Evolutionary conservation across 2,888 invertebrate species (phyloP).

Genomic region (Agrotis ipsilon): DNA sequence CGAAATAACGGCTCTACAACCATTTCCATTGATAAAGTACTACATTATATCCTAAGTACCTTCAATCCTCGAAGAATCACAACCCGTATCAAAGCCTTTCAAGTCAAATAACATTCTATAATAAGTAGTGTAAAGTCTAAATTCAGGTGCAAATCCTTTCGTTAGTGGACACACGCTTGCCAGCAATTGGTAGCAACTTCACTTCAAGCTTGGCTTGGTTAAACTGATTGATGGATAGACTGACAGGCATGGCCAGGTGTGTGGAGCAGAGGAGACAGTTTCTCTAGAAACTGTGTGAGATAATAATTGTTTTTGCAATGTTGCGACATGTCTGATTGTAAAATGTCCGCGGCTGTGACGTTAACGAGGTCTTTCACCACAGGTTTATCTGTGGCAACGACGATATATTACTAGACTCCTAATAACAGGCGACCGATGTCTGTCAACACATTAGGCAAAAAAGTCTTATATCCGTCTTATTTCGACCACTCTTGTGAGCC

Average conservation of each 20-base stretch:
- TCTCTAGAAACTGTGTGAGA: conserved; percentile 79
- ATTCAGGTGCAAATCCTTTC: conserved; percentile 57
- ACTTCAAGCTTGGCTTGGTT: conserved; percentile 62
- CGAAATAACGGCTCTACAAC: conserved; percentile 41
- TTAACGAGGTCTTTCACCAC: conserved; percentile 66
- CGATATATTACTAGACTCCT: too few species aligned
- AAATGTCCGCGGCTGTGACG: conserved; percentile 57
- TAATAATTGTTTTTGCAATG: conserved; percentile 71
- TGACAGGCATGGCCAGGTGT: conserved; percentile 82
- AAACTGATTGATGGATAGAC: conserved; percentile 82
- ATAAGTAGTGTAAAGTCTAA: conserved; percentile 67
- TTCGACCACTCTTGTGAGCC: too few species aligned
- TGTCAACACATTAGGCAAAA: too few species aligned
- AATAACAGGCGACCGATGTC: too few species aligned
- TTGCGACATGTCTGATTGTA: conserved; percentile 63
- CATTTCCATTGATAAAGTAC: conserved; percentile 73
- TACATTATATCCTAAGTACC: conserved; percentile 69
- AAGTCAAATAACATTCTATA: conserved; percentile 62
- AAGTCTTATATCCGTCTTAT: too few species aligned
- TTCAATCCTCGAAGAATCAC: conserved; percentile 74
- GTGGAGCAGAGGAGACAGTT: conserved; percentile 71
- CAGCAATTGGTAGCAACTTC: conserved; percentile 81
- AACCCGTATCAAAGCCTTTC: conserved; percentile 67
- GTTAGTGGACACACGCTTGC: conserved; percentile 64
- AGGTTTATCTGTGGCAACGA: too few species aligned